Percentiles rank a stretch among this genome's conserved stretches.
Evolutionary conservation across 2,888 invertebrate species (phyloP).

Genomic region (Lasioglossum leucozonium): DNA sequence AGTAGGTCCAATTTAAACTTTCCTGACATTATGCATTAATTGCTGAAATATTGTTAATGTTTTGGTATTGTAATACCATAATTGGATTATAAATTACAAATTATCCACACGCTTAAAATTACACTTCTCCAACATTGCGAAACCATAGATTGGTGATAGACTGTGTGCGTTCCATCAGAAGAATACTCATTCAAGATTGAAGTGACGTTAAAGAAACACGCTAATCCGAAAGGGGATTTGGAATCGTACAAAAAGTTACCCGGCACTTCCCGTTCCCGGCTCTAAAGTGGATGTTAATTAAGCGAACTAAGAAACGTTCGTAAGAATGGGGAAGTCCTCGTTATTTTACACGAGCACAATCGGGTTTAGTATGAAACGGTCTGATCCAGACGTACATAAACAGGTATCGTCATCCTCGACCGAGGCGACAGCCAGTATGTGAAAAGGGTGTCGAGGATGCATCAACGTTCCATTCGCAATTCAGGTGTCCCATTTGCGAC

Average conservation of each 20-base stretch:
- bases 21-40: not conserved
- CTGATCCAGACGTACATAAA: slow-evolving; percentile 16
- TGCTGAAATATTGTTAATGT: too few species aligned
- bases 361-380: slow-evolving; percentile 16
- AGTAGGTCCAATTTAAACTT: not conserved
- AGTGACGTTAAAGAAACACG: not conserved
- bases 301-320: not conserved
- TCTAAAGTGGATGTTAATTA: not conserved
- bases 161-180: not conserved
- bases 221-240: not conserved
- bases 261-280: too few species aligned
- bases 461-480: slow-evolving; percentile 28
- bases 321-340: slow-evolving; percentile 1
- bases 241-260: not conserved
- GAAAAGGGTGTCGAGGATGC: slow-evolving; percentile 30
- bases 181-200: not conserved
- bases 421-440: slow-evolving; percentile 1
- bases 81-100: not conserved
- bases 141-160: not conserved
- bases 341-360: not conserved
- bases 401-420: slow-evolving; percentile 20
- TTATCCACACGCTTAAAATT: not conserved
- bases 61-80: not conserved
- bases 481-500: slow-evolving; percentile 24
- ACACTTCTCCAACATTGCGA: not conserved